These are phyloP conservation scores for Sorex fumeus DNA, from an alignment of 2,113 vertebrate species.

Conservation along the genomic window DNA sequence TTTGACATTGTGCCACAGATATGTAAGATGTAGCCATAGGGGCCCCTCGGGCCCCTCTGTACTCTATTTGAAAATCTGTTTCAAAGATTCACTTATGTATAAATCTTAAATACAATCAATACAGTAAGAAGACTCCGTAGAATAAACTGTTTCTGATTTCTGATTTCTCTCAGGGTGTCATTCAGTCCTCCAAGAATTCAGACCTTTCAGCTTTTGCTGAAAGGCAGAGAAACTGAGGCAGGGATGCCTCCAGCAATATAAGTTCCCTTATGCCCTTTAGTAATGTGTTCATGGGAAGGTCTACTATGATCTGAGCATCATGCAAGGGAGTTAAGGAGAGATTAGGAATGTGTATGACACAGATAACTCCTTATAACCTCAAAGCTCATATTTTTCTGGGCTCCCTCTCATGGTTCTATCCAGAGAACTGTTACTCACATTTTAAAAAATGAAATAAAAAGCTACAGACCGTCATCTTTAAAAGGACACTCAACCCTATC, in stretches of 20 bases:
- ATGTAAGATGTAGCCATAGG: not conserved
- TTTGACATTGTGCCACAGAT: not conserved
- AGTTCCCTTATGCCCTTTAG: not conserved
- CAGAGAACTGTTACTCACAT: not conserved
- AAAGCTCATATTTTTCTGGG: not conserved
- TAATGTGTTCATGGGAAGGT: not conserved
- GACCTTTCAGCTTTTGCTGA: not conserved
- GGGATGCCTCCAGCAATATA: not conserved
- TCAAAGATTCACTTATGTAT: not conserved
- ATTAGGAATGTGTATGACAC: accelerated
- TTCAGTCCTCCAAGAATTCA: not conserved
- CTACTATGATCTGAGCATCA: not conserved
- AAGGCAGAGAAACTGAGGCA: conserved; percentile 5
- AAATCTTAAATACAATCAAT: not conserved
- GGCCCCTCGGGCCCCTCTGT: not conserved
- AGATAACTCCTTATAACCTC: not conserved
- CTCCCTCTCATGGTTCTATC: not conserved
- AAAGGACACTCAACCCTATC: not conserved
- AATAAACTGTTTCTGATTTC: not conserved
- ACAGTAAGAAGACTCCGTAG: not conserved
- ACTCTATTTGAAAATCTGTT: conserved; percentile 9
- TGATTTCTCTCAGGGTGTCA: not conserved
- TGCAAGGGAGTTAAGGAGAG: not conserved
- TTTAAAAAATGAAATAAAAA: not conserved
- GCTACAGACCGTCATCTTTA: not conserved